A percentile compares a stretch with the other conserved stretches of the same genome.
These are phyloP conservation scores for Terrapene triunguis DNA, from an alignment of 2,113 vertebrate species.

Conservation along the genomic window DNA sequence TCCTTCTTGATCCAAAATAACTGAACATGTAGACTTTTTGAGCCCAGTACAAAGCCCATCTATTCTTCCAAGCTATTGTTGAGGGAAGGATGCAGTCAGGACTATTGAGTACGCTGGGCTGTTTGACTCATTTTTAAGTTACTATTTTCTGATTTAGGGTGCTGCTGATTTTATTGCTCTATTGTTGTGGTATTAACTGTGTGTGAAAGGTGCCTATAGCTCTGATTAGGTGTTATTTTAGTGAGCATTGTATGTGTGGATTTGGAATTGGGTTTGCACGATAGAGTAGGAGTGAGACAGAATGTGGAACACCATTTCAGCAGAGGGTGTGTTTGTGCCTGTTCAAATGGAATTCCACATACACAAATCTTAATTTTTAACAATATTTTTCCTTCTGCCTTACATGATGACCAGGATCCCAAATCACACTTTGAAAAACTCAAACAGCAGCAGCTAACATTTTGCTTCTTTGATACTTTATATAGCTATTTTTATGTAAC, in stretches of 20 bases:
- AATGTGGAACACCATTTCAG: background rate
- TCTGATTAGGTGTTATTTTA: background rate
- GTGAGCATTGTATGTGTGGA: background rate
- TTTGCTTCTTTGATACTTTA: background rate
- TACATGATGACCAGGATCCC: background rate
- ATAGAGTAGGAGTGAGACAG: background rate
- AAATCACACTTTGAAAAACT: background rate
- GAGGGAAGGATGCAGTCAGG: background rate
- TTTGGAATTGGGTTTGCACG: background rate
- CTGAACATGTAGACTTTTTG: background rate
- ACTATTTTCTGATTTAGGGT: background rate
- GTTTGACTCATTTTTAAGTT: background rate
- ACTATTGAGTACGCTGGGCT: background rate
- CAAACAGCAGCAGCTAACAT: background rate
- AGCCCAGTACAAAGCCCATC: background rate
- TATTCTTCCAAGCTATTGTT: background rate
- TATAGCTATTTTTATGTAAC: background rate
- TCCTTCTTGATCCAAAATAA: background rate
- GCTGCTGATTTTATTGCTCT: background rate
- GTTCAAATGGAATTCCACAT: background rate
- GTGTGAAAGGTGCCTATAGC: background rate
- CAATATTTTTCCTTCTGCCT: background rate
- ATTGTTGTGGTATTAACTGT: fast-evolving
- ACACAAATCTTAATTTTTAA: background rate
- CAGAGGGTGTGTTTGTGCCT: background rate